phyloP scores from a whole-genome alignment of 1,140 invertebrate species.

The Drosophila sucinea region DNA sequence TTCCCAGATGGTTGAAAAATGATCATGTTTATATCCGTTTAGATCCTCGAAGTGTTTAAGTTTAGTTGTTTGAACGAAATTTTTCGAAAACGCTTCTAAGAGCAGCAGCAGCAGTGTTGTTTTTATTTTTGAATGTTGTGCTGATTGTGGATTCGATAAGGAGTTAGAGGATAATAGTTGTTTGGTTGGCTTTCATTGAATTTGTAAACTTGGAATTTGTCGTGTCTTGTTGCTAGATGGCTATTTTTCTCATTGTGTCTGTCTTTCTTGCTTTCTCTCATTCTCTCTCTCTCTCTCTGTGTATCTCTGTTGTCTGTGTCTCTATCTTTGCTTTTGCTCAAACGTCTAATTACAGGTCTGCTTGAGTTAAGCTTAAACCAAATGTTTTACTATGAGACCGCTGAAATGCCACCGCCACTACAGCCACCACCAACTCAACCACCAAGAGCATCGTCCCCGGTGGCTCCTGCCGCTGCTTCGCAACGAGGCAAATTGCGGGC shows the following conservation, averaged over 20 bases:
- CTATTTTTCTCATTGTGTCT: constrained; percentile 1
- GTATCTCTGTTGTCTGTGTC: constrained; percentile 31
- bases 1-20: too few relatives aligned
- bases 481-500: constrained; percentile 60
- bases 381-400: constrained; percentile 65
- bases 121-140: too few relatives aligned
- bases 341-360: constrained; percentile 70
- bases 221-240: neutral
- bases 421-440: constrained; percentile 15
- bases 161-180: too few relatives aligned
- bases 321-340: constrained; percentile 55
- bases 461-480: constrained; percentile 6
- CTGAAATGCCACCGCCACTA: constrained; percentile 26
- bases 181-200: neutral
- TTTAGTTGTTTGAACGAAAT: too few relatives aligned
- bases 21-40: too few relatives aligned
- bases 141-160: too few relatives aligned
- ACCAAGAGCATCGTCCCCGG: constrained; percentile 12
- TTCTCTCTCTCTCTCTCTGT: constrained; percentile 39
- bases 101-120: too few relatives aligned
- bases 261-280: constrained; percentile 13
- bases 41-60: too few relatives aligned
- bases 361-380: constrained; percentile 72
- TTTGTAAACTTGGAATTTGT: neutral
- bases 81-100: too few relatives aligned